These are phyloP conservation scores for Paragorgia papillata DNA, from an alignment of 92 coral and sea anemone species.

Conservation along the genomic window DNA sequence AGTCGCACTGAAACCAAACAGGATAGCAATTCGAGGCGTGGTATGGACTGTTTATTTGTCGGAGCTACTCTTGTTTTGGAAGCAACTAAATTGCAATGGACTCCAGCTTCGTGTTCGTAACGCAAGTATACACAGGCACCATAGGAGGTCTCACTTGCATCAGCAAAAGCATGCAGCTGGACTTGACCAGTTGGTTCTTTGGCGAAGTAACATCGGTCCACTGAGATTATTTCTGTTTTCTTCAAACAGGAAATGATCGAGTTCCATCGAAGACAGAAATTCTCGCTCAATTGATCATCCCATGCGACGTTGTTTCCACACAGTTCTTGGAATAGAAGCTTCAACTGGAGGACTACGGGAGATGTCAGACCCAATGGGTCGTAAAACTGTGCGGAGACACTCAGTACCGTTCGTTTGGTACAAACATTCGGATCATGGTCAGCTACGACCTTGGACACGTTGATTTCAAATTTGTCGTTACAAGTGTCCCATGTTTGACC, in stretches of 20 bases:
- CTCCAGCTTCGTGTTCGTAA: no score
- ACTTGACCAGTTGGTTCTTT: neutral
- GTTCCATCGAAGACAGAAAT: no score
- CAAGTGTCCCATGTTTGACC: slow-evolving; percentile 4
- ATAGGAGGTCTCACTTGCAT: slow-evolving; percentile 30
- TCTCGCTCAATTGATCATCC: no score
- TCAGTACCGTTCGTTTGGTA: neutral
- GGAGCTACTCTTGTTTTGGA: slow-evolving; percentile 46
- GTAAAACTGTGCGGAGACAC: slow-evolving; percentile 1
- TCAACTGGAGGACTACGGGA: slow-evolving; percentile 4
- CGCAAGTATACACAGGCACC: slow-evolving; percentile 38
- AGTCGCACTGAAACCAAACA: slow-evolving; percentile 10
- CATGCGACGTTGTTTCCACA: neutral
- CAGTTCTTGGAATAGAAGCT: slow-evolving; percentile 8
- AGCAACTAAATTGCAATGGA: slow-evolving; percentile 11
- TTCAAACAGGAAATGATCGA: no score
- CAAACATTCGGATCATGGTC: no score
- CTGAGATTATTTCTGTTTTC: neutral
- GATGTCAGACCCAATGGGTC: slow-evolving; percentile 14
- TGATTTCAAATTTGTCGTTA: neutral
- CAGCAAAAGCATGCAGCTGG: slow-evolving; percentile 44
- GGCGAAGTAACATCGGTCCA: slow-evolving; percentile 10
- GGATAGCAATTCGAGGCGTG: slow-evolving; percentile 38
- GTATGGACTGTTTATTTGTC: slow-evolving; percentile 14
- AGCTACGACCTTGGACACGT: no score